Base-by-base conservation (phyloP, 2,113 vertebrate species). In the Peucedramus taeniatus region DNA sequence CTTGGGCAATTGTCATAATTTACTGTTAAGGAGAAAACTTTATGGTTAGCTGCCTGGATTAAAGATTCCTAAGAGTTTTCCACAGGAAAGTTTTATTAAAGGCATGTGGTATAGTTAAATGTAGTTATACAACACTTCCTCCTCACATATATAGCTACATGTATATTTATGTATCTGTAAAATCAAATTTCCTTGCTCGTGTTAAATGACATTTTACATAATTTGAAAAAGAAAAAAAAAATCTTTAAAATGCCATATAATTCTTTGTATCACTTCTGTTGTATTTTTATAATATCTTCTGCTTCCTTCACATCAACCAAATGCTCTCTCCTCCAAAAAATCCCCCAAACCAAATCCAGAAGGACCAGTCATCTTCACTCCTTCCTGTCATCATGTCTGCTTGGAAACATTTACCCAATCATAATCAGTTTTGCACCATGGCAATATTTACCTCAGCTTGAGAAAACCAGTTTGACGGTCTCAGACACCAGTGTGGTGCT, bases 51-150 rank as follows among this genome's bases (percentile, higher is more conserved):
- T 86, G 40, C 78, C 81, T 80, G 79, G 88, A 63, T 90, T 93
- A 91, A 96, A 93, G 88, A 88, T 90, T 68, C 71, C 82, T 63
- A 21, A 19, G 94, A 93, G 63, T 83, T 90, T 94, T 94, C 30
- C 40, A 44, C 59, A 83, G 39, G 51, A 78, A 92, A 66, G 75
- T 70, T 90, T 83, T 88, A 92, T 91, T 91, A 80, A 81, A 94
- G 87, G 31, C 68, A 77, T 49, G 20, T 1, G 0, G 1, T 39
- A 21, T 49, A 61, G n/a, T 88, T 88, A 77, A 93, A 90, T 80
- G 47, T 22, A 74, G 81, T 75, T 91, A 83, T 69, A 74, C 50
- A 88, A 24, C 24, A 23, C 42, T 91, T 37, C 15, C 31, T 87
- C 26, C 57, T 92, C n/a, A 51, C 68, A 68, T 71, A 49, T 56